phyloP scores from a whole-genome alignment of 2,797 vertebrate species.

The Oreortyx pictus region DNA sequence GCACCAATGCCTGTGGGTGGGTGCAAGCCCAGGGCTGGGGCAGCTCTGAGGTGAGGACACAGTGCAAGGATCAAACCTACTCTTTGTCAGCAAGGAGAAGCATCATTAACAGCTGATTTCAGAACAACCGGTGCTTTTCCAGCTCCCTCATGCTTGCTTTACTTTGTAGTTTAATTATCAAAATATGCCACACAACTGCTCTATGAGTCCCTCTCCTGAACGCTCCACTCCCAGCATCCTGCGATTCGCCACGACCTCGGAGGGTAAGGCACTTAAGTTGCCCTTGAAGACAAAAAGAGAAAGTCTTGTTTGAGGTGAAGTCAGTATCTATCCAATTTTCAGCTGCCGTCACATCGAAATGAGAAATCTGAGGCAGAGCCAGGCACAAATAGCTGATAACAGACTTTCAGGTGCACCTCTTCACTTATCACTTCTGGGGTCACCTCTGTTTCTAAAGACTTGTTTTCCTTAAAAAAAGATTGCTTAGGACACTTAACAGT shows the following conservation, averaged over 20 bases:
- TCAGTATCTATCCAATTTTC: conserved; percentile 81
- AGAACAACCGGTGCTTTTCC: neutral
- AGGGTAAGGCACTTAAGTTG: conserved; percentile 62
- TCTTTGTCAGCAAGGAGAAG: neutral
- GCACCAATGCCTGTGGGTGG: neutral
- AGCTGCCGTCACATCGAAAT: conserved; percentile 80
- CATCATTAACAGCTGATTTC: neutral
- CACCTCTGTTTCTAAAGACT: conserved; percentile 83
- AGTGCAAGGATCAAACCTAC: neutral
- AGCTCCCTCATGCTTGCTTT: neutral
- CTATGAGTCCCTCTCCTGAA: neutral
- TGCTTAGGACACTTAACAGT: conserved; percentile 72
- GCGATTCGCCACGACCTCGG: conserved; percentile 43
- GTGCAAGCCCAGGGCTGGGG: rapidly evolving
- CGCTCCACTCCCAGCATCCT: neutral
- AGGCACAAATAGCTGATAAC: conserved; percentile 81
- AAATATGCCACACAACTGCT: neutral
- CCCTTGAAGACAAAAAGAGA: conserved; percentile 74
- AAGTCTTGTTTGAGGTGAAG: conserved; percentile 77
- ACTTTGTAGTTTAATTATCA: neutral
- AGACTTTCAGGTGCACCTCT: conserved; percentile 79
- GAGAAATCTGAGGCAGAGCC: conserved; percentile 81
- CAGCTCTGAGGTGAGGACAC: rapidly evolving
- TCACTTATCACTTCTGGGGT: conserved; percentile 79
- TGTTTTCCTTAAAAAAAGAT: conserved; percentile 79